phyloP scores from a whole-genome alignment of 1,140 invertebrate genomes.

The Sipha flava region DNA sequence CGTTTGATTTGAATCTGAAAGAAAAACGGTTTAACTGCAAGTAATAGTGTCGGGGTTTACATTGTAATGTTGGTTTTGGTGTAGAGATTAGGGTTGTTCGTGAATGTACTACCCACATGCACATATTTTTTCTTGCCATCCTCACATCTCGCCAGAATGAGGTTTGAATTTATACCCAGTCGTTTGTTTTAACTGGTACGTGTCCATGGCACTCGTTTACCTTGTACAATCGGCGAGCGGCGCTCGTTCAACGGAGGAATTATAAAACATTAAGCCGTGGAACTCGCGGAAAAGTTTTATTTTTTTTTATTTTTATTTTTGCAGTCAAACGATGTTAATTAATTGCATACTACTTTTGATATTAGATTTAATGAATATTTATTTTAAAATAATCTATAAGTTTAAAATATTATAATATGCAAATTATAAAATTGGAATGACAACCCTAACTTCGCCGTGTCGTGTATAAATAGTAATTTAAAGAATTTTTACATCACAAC shows the following conservation, averaged over 20 bases:
- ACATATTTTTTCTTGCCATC: background rate
- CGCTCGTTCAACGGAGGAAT: too few relatives aligned
- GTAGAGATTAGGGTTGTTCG: background rate
- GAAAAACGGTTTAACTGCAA: background rate
- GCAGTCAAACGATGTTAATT: too few relatives aligned
- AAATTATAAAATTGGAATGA: too few relatives aligned
- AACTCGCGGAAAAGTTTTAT: too few relatives aligned
- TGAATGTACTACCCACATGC: background rate
- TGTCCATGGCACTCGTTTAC: background rate
- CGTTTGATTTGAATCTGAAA: background rate
- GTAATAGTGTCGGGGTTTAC: background rate
- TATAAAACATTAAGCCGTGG: too few relatives aligned
- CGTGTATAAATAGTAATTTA: background rate
- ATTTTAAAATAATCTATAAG: too few relatives aligned
- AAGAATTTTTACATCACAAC: background rate
- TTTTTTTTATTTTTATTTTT: too few relatives aligned
- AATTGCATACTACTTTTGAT: background rate
- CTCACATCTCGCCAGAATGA: background rate
- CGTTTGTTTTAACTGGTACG: constrained; percentile 5
- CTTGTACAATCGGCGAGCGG: background rate
- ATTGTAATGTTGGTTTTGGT: background rate
- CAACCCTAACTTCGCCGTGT: too few relatives aligned
- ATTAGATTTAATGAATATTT: background rate
- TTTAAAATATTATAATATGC: too few relatives aligned
- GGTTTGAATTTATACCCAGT: background rate